Percentiles rank a stretch among this genome's conserved stretches.
Conservation (phyloP, 2,113 vertebrate genomes). For the Alethe castanea region DNA sequence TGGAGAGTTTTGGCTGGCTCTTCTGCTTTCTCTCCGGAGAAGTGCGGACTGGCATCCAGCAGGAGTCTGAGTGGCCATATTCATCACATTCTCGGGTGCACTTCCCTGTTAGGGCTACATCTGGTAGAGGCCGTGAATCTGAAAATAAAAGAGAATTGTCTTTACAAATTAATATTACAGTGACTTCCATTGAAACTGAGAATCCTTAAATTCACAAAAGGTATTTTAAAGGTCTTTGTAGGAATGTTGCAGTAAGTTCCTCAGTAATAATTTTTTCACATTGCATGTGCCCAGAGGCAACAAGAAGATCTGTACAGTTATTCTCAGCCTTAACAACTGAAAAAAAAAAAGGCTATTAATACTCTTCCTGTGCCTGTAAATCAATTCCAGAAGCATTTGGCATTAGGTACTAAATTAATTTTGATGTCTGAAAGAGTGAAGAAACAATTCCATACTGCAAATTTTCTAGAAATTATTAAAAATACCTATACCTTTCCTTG, state of each 20-base stretch:
- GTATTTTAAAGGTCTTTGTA: conserved; percentile 24
- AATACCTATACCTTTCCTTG: conserved; percentile 63
- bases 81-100: conserved; percentile 98
- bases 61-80: conserved; percentile 98
- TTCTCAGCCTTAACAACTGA: not conserved
- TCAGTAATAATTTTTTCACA: not conserved
- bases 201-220: not conserved
- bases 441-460: not conserved
- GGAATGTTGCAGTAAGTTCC: not conserved
- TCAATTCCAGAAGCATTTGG: not conserved
- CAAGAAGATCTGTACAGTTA: not conserved
- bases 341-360: not conserved
- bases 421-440: not conserved
- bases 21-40: conserved; percentile 95
- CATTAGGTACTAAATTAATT: not conserved
- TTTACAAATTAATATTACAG: not conserved
- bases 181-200: not conserved
- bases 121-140: conserved; percentile 98
- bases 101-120: conserved; percentile 98
- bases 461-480: conserved; percentile 37
- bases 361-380: not conserved
- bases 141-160: conserved; percentile 60
- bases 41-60: conserved; percentile 99
- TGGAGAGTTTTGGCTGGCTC: conserved; percentile 98
- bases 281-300: not conserved